Conservation (phyloP, 1,140 invertebrate species). For the Drosophila albomicans region DNA sequence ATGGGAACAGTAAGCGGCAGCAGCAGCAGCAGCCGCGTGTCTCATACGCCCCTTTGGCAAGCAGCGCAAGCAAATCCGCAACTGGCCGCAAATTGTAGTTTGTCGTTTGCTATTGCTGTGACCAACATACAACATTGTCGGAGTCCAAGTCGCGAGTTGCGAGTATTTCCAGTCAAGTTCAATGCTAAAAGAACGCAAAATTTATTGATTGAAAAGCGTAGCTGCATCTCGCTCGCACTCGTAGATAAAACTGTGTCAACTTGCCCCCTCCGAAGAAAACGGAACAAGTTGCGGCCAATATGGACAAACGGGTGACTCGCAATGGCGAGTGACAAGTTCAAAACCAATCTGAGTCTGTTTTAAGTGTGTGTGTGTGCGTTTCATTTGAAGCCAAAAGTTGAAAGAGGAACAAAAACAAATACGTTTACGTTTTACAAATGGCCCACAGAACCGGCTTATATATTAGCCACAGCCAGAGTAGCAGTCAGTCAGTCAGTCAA, state of each 20-base stretch:
- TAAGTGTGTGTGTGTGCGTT: conserved; percentile 14
- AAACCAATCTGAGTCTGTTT: conserved; percentile 44
- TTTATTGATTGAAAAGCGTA: conserved; percentile 67
- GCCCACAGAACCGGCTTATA: conserved; percentile 69
- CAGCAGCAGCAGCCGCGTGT: not conserved
- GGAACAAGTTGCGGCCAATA: conserved; percentile 76
- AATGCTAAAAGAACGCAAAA: conserved; percentile 47
- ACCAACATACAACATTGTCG: conserved; percentile 28
- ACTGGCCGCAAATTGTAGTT: conserved; percentile 43
- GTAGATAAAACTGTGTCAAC: conserved; percentile 70
- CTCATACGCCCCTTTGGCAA: conserved; percentile 39
- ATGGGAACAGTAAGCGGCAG: conserved; percentile 42
- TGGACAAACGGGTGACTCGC: conserved; percentile 60
- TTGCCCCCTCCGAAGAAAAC: conserved; percentile 60
- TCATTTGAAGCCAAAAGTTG: conserved; percentile 41
- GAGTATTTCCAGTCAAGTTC: conserved; percentile 26
- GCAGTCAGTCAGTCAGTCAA: conserved; percentile 51
- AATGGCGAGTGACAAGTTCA: conserved; percentile 80
- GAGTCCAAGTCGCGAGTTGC: not conserved
- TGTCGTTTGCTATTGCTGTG: conserved; percentile 6
- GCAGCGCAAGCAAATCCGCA: conserved; percentile 50
- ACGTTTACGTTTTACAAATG: conserved; percentile 55
- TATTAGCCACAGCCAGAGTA: conserved; percentile 19
- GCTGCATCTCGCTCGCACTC: conserved; percentile 6
- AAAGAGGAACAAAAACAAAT: conserved; percentile 30